Percentiles rank a stretch among this genome's conserved stretches.
Evolutionary conservation across 2,797 vertebrate species (phyloP).

Genomic region (Hydrocynus forskahlii): DNA sequence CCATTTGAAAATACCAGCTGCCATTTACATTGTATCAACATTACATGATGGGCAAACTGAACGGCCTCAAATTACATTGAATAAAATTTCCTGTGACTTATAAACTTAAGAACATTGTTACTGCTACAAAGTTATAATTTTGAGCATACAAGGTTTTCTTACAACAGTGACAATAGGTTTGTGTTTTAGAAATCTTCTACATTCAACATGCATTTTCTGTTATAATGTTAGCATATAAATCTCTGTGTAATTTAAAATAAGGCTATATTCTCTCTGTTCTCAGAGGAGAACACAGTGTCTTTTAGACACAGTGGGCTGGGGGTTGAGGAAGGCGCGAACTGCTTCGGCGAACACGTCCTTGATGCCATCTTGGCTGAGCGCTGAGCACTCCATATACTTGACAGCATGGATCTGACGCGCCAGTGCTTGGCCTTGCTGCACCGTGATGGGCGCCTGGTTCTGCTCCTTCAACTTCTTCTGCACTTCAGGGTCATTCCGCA

Average conservation of each 20-base stretch:
- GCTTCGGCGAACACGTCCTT: slow-evolving; percentile 88
- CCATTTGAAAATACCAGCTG: slow-evolving; percentile 3
- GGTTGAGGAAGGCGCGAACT: slow-evolving; percentile 85
- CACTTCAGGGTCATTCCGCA: slow-evolving; percentile 82
- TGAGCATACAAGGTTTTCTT: background rate
- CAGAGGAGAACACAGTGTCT: slow-evolving; percentile 87
- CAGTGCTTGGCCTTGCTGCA: slow-evolving; percentile 83
- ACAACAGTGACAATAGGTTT: background rate
- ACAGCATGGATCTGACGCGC: slow-evolving; percentile 87
- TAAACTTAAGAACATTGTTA: background rate
- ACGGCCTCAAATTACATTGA: background rate
- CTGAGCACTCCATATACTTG: slow-evolving; percentile 90
- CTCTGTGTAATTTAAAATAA: slow-evolving; percentile 37
- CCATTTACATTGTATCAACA: background rate
- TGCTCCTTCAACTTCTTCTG: slow-evolving; percentile 92
- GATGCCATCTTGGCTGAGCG: slow-evolving; percentile 88
- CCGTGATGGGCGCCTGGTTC: slow-evolving; percentile 83
- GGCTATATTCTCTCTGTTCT: slow-evolving; percentile 50
- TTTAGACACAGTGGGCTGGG: slow-evolving; percentile 73
- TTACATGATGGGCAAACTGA: background rate
- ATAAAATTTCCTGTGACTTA: background rate
- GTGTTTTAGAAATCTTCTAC: slow-evolving; percentile 24
- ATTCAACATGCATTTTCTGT: slow-evolving; percentile 17
- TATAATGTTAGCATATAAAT: slow-evolving; percentile 32
- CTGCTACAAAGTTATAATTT: background rate